phyloP scores from a whole-genome alignment of 2,113 vertebrate genomes.

The Leptocoma aspasia region DNA sequence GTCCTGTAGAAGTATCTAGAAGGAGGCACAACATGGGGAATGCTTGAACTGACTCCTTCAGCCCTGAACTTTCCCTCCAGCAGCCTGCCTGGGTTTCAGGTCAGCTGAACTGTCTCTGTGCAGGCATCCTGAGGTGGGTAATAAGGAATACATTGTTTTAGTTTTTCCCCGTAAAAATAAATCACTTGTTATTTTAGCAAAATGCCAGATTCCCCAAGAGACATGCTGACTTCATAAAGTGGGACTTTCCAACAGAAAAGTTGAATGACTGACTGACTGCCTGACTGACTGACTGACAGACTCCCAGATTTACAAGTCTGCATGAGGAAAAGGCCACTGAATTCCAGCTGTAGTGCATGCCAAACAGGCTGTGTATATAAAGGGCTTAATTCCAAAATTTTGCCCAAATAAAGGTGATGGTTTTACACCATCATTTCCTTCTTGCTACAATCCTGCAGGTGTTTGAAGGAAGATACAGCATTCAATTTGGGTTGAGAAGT shows the following conservation, averaged over 20 bases:
- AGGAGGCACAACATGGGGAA: neutral
- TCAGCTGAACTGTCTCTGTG: neutral
- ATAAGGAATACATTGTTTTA: neutral
- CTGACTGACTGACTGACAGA: neutral
- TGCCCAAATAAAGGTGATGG: neutral
- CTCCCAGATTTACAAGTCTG: neutral
- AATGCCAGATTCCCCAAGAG: neutral
- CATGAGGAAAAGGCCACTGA: neutral
- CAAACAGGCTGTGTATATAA: neutral
- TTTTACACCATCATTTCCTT: neutral
- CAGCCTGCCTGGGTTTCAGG: neutral
- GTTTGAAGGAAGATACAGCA: neutral
- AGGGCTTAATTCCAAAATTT: neutral
- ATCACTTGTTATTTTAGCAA: neutral
- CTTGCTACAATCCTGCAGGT: neutral
- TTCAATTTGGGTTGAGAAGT: rapidly evolving
- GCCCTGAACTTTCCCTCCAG: neutral
- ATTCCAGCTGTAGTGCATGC: neutral
- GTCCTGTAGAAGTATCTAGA: neutral
- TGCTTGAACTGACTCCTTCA: neutral
- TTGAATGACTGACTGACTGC: neutral
- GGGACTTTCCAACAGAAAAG: neutral
- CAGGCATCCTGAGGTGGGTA: neutral
- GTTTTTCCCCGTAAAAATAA: neutral
- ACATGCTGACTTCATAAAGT: neutral